Conservation (phyloP, 2,113 vertebrate genomes). For the Eubucco bourcierii region DNA sequence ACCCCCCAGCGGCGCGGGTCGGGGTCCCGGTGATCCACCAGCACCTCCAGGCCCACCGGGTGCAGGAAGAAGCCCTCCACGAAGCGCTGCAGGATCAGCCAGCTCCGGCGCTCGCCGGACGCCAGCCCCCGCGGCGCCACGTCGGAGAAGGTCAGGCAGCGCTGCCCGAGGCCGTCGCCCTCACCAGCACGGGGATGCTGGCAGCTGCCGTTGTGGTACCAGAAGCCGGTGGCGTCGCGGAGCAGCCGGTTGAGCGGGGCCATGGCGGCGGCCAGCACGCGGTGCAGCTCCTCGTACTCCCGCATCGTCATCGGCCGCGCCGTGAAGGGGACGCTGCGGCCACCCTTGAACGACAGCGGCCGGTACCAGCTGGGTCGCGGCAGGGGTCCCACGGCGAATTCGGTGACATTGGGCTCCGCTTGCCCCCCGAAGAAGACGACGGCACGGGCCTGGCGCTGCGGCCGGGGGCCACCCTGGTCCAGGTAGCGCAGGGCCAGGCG, state of each 20-base stretch:
- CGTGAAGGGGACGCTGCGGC: conserved; percentile 64
- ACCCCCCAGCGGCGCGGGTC: conserved; percentile 80
- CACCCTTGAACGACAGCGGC: conserved; percentile 19
- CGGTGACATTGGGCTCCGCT: conserved; percentile 81
- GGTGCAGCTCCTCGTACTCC: conserved; percentile 76
- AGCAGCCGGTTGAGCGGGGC: conserved; percentile 77
- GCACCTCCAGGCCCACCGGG: conserved; percentile 86
- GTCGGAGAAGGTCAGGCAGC: conserved; percentile 85
- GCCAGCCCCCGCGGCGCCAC: conserved; percentile 83
- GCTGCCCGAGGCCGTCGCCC: background rate
- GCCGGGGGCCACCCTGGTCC: conserved; percentile 71
- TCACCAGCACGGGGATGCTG: background rate
- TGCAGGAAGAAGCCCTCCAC: conserved; percentile 90
- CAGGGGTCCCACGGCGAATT: conserved; percentile 84
- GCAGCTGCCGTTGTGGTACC: conserved; percentile 74
- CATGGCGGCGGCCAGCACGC: conserved; percentile 41
- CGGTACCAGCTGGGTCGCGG: conserved; percentile 74
- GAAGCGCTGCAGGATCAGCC: conserved; percentile 86
- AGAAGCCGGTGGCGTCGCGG: conserved; percentile 78
- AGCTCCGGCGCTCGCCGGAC: conserved; percentile 82
- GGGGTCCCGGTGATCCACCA: conserved; percentile 81
- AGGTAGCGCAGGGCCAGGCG: conserved; percentile 79
- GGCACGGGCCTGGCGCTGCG: conserved; percentile 80
- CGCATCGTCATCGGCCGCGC: conserved; percentile 74
- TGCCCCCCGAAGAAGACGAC: conserved; percentile 86